Conservation (phyloP, 2,797 vertebrate species). For the Buceros bicornis region DNA sequence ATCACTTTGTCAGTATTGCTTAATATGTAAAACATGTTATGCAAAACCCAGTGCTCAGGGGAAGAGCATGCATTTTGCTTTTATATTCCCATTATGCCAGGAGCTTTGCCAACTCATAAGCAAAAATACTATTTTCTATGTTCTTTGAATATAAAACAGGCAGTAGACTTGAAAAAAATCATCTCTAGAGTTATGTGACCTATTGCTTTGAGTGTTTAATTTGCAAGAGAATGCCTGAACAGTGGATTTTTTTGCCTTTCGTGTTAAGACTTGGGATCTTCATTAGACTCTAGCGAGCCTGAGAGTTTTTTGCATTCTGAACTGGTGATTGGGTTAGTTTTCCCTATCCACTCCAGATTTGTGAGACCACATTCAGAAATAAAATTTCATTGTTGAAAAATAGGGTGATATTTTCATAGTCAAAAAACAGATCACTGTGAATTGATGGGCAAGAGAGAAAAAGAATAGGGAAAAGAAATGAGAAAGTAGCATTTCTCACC, state of each 20-base stretch:
- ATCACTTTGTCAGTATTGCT: background rate
- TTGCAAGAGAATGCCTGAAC: background rate
- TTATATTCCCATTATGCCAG: conserved; percentile 8
- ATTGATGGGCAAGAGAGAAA: background rate
- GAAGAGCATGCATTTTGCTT: background rate
- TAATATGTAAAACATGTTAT: background rate
- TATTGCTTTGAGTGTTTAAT: background rate
- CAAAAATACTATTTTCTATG: background rate
- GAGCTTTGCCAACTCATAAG: background rate
- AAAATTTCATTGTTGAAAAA: background rate
- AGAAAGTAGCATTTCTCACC: background rate
- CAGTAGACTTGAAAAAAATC: background rate
- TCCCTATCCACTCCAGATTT: background rate
- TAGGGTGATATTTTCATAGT: background rate
- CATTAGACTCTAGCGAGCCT: background rate
- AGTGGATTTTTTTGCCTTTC: background rate
- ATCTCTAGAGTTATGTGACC: background rate
- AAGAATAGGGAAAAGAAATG: background rate
- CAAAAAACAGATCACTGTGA: background rate
- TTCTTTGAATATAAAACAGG: conserved; percentile 17
- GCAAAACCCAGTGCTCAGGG: background rate
- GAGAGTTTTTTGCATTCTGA: background rate
- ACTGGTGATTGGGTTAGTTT: background rate
- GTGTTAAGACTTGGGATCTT: background rate
- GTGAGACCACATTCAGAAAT: background rate